A percentile compares a stretch with the other conserved stretches of the same genome.
Evolutionary conservation across 2,113 vertebrate species (phyloP).

Genomic region (Saguinus imperator): DNA sequence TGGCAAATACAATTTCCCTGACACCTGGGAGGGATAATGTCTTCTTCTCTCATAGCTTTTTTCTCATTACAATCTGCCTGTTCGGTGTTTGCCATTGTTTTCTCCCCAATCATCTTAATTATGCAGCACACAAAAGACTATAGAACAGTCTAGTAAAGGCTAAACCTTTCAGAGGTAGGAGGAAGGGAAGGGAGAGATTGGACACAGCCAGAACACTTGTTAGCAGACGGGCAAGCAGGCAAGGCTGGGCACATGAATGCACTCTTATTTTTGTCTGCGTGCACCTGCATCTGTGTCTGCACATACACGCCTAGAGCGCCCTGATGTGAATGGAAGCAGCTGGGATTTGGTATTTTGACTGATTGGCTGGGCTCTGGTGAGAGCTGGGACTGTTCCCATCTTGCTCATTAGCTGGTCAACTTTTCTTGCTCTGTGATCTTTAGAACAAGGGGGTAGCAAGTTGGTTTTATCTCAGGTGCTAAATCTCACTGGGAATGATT

Average conservation of each 20-base stretch:
- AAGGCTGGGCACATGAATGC: fast-evolving
- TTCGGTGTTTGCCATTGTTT: not conserved
- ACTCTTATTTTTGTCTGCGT: fast-evolving
- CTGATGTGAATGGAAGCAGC: not conserved
- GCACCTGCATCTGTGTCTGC: not conserved
- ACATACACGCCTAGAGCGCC: fast-evolving
- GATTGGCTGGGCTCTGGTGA: not conserved
- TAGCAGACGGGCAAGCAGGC: not conserved
- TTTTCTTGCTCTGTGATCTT: not conserved
- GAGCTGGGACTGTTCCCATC: not conserved
- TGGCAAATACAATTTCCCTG: not conserved
- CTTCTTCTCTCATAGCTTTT: not conserved
- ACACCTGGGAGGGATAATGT: not conserved
- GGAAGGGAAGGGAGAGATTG: not conserved
- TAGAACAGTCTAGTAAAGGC: not conserved
- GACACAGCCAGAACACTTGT: not conserved
- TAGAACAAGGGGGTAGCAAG: not conserved
- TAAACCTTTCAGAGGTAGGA: not conserved
- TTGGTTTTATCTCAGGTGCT: not conserved
- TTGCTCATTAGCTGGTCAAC: not conserved
- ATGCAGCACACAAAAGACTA: not conserved
- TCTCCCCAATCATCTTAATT: not conserved
- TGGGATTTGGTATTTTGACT: too few relatives aligned
- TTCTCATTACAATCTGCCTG: not conserved
- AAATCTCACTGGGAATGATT: not conserved